Conservation (phyloP, 2,113 vertebrate species). For the Opisthocomus hoazin region DNA sequence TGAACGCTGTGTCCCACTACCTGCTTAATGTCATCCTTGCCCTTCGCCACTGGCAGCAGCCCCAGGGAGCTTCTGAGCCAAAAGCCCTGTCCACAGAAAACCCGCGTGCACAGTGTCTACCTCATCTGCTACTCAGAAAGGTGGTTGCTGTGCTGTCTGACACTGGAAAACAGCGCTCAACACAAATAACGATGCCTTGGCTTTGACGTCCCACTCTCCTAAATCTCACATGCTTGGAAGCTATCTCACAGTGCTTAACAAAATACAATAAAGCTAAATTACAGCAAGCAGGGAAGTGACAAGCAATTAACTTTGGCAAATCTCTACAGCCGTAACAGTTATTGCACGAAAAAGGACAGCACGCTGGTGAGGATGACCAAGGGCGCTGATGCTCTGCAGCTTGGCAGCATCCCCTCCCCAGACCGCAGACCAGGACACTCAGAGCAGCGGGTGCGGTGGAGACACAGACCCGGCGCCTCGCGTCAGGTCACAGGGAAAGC, state of each 20-base stretch:
- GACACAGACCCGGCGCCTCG: not conserved
- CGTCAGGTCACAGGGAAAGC: not conserved
- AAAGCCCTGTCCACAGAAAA: fast-evolving
- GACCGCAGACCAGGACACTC: not conserved
- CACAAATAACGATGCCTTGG: not conserved
- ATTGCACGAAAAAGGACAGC: not conserved
- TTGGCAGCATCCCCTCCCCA: fast-evolving
- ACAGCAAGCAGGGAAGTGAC: not conserved
- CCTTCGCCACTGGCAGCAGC: not conserved
- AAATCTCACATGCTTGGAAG: not conserved
- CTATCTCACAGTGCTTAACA: not conserved
- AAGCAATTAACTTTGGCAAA: not conserved
- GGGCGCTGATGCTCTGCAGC: fast-evolving
- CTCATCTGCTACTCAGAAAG: fast-evolving
- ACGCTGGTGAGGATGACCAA: not conserved
- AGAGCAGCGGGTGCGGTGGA: not conserved
- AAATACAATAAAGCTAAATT: not conserved
- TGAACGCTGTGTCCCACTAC: not conserved
- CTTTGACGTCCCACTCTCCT: not conserved
- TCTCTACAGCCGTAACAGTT: not conserved
- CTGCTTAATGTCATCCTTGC: not conserved
- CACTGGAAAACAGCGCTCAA: not conserved
- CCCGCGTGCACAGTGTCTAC: fast-evolving
- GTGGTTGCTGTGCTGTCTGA: not conserved
- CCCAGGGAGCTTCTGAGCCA: not conserved